phyloP scores from a whole-genome alignment of 2,797 vertebrate species.

The Mus spretus region DNA sequence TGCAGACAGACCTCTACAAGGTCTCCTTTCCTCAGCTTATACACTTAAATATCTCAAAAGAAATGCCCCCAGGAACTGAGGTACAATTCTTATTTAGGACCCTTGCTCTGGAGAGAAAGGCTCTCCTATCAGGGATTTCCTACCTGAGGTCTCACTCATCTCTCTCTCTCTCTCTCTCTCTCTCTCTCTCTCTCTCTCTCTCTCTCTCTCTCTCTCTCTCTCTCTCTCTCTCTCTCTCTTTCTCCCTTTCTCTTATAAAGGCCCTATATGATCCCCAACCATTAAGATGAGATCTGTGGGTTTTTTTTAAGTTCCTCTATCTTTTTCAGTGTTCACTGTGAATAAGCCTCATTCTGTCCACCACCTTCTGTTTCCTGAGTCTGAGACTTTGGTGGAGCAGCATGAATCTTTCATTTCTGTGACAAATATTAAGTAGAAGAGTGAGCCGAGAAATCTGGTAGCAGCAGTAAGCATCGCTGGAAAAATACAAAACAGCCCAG shows the following conservation, averaged over 20 bases:
- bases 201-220: not conserved
- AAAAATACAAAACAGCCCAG: not conserved
- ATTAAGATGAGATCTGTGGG: not conserved
- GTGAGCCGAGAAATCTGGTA: not conserved
- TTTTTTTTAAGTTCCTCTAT: not conserved
- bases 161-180: too few species aligned
- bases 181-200: too few species aligned
- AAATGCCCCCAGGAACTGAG: not conserved
- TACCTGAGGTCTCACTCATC: not conserved
- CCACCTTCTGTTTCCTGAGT: not conserved
- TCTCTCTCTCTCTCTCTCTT: too few species aligned
- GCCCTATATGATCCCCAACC: not conserved
- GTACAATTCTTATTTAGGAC: not conserved
- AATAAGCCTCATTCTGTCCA: not conserved
- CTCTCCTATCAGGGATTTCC: not conserved
- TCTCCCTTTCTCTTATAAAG: not conserved
- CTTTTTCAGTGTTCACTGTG: not conserved
- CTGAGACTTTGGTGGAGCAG: not conserved
- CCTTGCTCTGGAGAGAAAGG: not conserved
- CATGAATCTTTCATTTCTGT: not conserved
- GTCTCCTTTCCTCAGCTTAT: not conserved
- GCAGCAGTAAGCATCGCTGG: not conserved
- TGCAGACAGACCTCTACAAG: not conserved
- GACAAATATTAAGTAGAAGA: not conserved
- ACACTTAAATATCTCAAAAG: not conserved